phyloP scores from a whole-genome alignment of 2,888 invertebrate species.

The Argyra leucocephala region DNA sequence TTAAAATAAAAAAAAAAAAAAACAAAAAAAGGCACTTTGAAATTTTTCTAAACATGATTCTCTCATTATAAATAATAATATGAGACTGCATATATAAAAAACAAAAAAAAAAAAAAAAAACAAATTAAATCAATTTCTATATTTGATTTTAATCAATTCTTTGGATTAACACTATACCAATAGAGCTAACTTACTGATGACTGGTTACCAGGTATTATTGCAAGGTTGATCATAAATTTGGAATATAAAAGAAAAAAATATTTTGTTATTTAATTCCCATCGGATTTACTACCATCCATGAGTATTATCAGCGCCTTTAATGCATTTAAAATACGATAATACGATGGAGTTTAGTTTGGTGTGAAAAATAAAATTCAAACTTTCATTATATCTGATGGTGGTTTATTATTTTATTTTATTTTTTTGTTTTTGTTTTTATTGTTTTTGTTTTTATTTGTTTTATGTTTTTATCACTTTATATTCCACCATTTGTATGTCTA shows the following conservation, averaged over 20 bases:
- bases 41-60: neutral
- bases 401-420: neutral
- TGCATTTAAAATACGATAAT: no score
- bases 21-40: neutral
- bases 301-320: neutral
- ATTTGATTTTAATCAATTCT: neutral
- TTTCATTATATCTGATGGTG: conserved; percentile 2
- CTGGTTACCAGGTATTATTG: neutral
- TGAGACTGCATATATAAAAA: neutral
- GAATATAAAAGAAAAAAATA: neutral
- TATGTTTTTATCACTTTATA: neutral
- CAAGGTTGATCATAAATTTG: neutral
- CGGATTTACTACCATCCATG: no score
- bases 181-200: no score
- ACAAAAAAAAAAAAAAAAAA: no score
- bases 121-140: neutral
- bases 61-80: neutral
- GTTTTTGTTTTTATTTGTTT: neutral
- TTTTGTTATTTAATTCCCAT: neutral
- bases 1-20: neutral
- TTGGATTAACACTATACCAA: no score
- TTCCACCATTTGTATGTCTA: neutral
- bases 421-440: neutral
- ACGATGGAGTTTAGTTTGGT: no score
- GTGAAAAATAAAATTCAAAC: neutral